A percentile compares a stretch with the other conserved stretches of the same genome.
Conservation (phyloP, 2,888 invertebrate species). For the Deilephila porcellus region DNA sequence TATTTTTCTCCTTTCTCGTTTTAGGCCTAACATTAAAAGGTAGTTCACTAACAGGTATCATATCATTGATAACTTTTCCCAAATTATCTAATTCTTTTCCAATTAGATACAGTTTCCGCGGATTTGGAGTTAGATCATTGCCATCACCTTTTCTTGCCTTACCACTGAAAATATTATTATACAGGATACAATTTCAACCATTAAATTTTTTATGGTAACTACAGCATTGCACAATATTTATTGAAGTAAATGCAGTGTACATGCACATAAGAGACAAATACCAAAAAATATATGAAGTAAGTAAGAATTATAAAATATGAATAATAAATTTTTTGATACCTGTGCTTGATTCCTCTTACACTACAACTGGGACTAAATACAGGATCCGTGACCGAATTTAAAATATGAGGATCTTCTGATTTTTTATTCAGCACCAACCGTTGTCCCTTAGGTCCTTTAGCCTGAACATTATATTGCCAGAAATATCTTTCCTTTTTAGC, state of each 20-base stretch:
- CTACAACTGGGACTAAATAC: constrained; percentile 97
- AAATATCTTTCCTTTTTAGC: constrained; percentile 94
- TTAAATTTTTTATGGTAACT: no score
- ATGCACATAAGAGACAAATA: no score
- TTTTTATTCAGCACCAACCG: constrained; percentile 93
- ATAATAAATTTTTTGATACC: constrained; percentile 73
- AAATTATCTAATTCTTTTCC: constrained; percentile 96
- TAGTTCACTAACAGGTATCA: constrained; percentile 97
- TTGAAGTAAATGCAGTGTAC: neutral
- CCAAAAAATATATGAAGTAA: neutral
- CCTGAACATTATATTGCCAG: constrained; percentile 99
- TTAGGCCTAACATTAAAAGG: constrained; percentile 95
- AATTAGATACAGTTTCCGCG: constrained; percentile 94
- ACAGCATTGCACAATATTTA: no score
- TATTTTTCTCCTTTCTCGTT: constrained; percentile 99
- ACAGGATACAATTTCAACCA: constrained; percentile 15
- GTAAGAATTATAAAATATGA: neutral
- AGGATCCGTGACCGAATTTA: constrained; percentile 96
- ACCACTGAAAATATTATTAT: constrained; percentile 84
- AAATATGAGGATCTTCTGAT: constrained; percentile 95
- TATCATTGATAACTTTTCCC: constrained; percentile 95
- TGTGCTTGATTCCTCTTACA: constrained; percentile 95
- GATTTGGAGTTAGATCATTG: constrained; percentile 98
- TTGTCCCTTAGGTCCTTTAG: constrained; percentile 98
- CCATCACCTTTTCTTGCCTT: constrained; percentile 98